phyloP scores from a whole-genome alignment of 2,113 vertebrate genomes.

The Gyps fulvus region DNA sequence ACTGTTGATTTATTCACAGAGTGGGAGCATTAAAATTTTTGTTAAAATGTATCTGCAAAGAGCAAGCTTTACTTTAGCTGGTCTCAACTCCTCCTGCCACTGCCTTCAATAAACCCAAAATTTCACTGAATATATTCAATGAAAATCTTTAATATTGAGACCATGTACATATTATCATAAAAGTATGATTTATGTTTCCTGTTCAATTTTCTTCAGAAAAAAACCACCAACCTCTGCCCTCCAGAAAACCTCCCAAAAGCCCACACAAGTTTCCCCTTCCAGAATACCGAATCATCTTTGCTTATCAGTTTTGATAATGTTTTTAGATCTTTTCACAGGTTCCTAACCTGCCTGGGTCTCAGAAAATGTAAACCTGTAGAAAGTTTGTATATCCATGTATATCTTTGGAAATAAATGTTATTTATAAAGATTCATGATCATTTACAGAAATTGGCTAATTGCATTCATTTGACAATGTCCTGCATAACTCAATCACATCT shows the following conservation, averaged over 20 bases:
- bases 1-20: background rate
- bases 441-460: background rate
- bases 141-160: background rate
- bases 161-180: background rate
- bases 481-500: background rate
- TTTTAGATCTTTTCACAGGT: background rate
- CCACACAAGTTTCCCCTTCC: background rate
- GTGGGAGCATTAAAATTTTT: background rate
- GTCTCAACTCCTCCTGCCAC: background rate
- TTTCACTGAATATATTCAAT: background rate
- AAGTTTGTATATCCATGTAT: background rate
- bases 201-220: background rate
- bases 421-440: background rate
- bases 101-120: background rate
- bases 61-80: background rate
- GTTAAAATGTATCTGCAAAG: background rate
- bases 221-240: accelerated
- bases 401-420: background rate
- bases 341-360: background rate
- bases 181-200: background rate
- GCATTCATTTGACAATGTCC: background rate
- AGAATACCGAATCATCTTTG: too few relatives aligned
- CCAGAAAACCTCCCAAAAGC: background rate
- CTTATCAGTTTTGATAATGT: background rate
- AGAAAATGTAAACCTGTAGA: background rate